Percentiles rank a stretch among this genome's conserved stretches.
Conservation (phyloP, 2,797 vertebrate genomes). For the Cygnus olor region DNA sequence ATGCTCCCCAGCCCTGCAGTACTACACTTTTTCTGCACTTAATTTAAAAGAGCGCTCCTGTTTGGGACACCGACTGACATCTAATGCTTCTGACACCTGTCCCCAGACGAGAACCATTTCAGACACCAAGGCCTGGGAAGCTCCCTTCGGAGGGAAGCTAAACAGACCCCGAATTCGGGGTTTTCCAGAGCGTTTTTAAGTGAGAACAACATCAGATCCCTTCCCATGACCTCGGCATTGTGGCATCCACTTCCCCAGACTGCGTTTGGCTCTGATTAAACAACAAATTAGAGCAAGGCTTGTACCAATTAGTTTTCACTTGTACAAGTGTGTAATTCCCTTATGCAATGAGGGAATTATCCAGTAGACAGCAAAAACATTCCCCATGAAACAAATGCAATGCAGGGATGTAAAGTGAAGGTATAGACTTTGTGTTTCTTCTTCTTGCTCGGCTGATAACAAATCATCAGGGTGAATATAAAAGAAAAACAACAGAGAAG, state of each 20-base stretch:
- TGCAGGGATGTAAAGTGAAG: neutral
- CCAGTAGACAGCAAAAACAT: neutral
- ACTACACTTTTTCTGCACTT: neutral
- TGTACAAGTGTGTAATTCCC: neutral
- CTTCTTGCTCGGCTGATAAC: neutral
- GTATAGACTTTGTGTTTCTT: neutral
- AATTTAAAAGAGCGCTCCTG: neutral
- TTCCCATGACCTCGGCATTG: neutral
- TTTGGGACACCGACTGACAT: neutral
- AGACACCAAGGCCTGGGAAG: neutral
- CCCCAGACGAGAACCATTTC: neutral
- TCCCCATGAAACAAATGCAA: neutral
- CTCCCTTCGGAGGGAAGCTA: neutral
- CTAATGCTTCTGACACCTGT: neutral
- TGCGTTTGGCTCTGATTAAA: slow-evolving; percentile 21
- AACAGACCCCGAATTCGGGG: neutral
- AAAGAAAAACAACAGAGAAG: neutral
- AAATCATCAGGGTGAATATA: neutral
- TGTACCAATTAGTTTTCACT: slow-evolving; percentile 28
- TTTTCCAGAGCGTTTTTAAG: neutral
- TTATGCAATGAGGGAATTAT: neutral
- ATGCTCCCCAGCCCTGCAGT: neutral
- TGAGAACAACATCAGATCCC: neutral
- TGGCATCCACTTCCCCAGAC: neutral
- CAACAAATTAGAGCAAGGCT: slow-evolving; percentile 13